Base-by-base conservation (phyloP, 1,140 invertebrate species). In the Theocolax elegans region DNA sequence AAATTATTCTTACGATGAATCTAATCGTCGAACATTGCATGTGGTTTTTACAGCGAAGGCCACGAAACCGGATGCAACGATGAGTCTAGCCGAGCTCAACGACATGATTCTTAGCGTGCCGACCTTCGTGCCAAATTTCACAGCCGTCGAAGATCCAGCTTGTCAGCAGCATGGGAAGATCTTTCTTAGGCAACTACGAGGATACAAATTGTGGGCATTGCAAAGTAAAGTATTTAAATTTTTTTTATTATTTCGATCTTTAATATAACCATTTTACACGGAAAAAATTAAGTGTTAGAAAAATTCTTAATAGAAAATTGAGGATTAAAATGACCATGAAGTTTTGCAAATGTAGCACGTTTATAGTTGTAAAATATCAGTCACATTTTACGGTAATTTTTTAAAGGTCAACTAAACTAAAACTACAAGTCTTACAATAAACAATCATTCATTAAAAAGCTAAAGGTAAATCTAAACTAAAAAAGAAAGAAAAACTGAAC, bases 81-180 rank as follows among this genome's bases (percentile, higher is more conserved):
- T 81, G 59, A 81, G 78, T 60, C 75, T 85, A 72, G 64, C 75
- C 46, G 78, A 83, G 65, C 73, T 86, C 51, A 86, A 86, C 76
- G 81, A 85, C 65, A 74, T 76, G 73, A 77, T 86, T 73, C 77
- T 90, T 69, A 88, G 86, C 73, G 82, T 91, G 70, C 90, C 90
- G 59, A 89, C 88, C 40, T 91, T 91, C 82, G 87, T 90, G 74
- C 89, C 89, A 68, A 90, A 90, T 85, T 90, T 90, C 77, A 88
- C 88, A 60, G 85, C 87, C 64, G 87, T 90, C 67, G 86, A 89
- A 74, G 87, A 90, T 80, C 80, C 86, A 31, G 88, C 89, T 78
- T 92, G 91, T 83, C 87, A 89, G 74, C 87, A 89, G 75, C 90
- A 91, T 63, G 87, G 90, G 49, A 89, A 90, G 79, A 89, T 91